Evolutionary conservation across 2,113 vertebrate genomes (phyloP).

Genomic region (Onychostruthus taczanowskii): DNA sequence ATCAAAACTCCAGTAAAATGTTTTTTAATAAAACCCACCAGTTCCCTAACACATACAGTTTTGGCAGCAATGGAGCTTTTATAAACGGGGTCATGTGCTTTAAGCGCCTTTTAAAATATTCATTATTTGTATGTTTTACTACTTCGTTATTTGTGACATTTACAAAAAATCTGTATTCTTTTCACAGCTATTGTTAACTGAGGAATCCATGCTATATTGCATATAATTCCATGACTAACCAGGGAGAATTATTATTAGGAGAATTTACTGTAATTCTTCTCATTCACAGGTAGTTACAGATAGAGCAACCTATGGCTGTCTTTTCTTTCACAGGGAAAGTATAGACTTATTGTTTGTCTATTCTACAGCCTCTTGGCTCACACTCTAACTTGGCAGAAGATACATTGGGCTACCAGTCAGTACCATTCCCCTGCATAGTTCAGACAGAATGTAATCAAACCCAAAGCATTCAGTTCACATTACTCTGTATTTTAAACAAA

Average conservation of each 20-base stretch:
- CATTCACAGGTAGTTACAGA: background rate
- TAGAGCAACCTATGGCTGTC: background rate
- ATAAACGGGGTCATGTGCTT: background rate
- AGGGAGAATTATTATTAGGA: background rate
- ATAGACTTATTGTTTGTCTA: slow-evolving; percentile 9
- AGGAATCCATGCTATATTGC: background rate
- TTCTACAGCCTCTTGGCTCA: slow-evolving; percentile 18
- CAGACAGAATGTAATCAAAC: slow-evolving; percentile 25
- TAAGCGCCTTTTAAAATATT: slow-evolving; percentile 20
- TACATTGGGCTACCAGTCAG: slow-evolving; percentile 17
- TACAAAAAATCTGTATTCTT: background rate
- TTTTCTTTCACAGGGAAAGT: background rate
- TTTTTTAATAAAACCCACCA: background rate
- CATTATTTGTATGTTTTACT: background rate
- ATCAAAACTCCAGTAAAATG: background rate
- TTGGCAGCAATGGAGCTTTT: slow-evolving; percentile 1
- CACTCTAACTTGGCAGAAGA: slow-evolving; percentile 17
- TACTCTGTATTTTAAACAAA: slow-evolving; percentile 19
- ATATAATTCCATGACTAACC: background rate
- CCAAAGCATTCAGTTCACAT: slow-evolving; percentile 39
- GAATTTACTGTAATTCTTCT: slow-evolving; percentile 7
- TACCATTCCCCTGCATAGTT: background rate
- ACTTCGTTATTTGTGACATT: background rate
- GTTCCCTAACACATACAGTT: background rate
- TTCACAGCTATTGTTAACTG: slow-evolving; percentile 20